phyloP scores from a whole-genome alignment of 2,113 vertebrate genomes.

The Plotosus lineatus region DNA sequence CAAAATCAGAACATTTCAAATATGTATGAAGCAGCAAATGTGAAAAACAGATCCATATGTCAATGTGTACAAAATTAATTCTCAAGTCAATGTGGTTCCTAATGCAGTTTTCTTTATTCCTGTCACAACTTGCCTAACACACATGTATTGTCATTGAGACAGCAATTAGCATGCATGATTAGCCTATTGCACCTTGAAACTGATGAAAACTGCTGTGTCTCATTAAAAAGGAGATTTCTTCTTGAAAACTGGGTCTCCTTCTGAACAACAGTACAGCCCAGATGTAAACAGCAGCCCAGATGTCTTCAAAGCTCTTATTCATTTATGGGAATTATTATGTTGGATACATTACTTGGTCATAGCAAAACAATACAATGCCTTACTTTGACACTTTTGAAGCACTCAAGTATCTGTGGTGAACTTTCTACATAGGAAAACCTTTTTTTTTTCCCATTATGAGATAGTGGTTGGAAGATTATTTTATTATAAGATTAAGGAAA shows the following conservation, averaged over 20 bases:
- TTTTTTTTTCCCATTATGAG: background rate
- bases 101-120: background rate
- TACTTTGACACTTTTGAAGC: background rate
- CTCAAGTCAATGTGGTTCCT: background rate
- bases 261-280: background rate
- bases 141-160: background rate
- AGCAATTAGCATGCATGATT: constrained; percentile 22
- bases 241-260: constrained; percentile 12
- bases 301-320: background rate
- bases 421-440: too few relatives aligned
- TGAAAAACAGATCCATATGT: background rate
- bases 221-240: constrained; percentile 17
- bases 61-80: background rate
- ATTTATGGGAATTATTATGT: background rate
- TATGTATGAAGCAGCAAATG: background rate
- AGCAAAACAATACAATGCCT: background rate
- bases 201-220: constrained; percentile 5
- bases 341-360: background rate
- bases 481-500: too few relatives aligned
- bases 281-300: background rate
- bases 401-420: background rate
- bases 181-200: constrained; percentile 24
- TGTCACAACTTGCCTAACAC: background rate
- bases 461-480: too few relatives aligned
- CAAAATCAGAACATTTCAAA: background rate